A percentile compares a stretch with the other conserved stretches of the same genome.
Evolutionary conservation across 2,113 vertebrate species (phyloP).

Genomic region (Dipodomys spectabilis): DNA sequence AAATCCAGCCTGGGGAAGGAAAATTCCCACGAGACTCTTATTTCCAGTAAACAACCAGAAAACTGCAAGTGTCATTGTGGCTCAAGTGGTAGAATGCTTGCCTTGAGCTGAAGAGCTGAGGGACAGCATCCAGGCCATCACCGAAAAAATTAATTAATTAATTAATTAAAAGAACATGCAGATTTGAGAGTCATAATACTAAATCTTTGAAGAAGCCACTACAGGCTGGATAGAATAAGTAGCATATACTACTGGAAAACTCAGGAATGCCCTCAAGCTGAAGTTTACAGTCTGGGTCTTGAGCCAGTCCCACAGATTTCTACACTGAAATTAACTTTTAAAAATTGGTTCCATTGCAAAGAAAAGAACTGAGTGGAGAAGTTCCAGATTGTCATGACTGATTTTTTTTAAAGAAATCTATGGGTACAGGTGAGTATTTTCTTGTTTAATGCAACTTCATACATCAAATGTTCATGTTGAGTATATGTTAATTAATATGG

Average conservation of each 20-base stretch:
- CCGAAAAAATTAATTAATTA: too few relatives aligned
- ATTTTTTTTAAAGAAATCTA: constrained; percentile 1
- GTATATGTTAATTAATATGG: neutral
- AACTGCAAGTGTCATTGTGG: too few relatives aligned
- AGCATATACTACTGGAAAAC: neutral
- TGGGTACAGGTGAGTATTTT: neutral
- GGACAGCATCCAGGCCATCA: too few relatives aligned
- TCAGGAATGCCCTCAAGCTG: too few relatives aligned
- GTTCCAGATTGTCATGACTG: neutral
- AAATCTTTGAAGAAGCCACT: neutral
- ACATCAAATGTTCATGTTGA: neutral
- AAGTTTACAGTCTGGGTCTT: neutral
- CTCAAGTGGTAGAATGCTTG: too few relatives aligned
- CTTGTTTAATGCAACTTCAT: neutral
- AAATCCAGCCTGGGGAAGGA: too few relatives aligned
- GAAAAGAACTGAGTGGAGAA: neutral
- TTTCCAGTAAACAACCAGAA: too few relatives aligned
- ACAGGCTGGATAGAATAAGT: accelerated
- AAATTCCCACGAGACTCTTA: too few relatives aligned
- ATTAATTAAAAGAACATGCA: neutral
- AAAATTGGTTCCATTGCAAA: neutral
- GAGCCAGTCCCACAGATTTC: neutral
- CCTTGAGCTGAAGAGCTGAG: too few relatives aligned
- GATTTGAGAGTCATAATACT: neutral
- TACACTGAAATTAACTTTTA: neutral